Evolutionary conservation across 2,797 vertebrate genomes (phyloP), one percentile per base, ranked within the genome.

Genomic region (Acestrorhynchus altus): DNA sequence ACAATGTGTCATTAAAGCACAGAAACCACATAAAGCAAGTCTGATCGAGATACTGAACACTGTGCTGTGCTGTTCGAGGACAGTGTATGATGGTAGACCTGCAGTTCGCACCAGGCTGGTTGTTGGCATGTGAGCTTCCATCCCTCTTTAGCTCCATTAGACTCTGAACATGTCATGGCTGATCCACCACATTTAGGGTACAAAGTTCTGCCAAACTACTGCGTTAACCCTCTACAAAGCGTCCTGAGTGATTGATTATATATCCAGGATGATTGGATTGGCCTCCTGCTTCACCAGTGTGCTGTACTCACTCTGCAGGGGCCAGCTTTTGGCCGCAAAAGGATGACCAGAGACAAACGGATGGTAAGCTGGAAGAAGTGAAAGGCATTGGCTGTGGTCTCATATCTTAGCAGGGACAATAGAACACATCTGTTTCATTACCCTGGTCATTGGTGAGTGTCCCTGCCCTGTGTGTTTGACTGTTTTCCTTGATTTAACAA

Each of bases 281-380:
- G 68, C 47, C 52, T 60, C n/a, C 52, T 56, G 67, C 72, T 76
- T 51, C 67, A 22, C 81, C 81, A 66, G 74, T 54, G 83, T 64
- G 77, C 65, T 69, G 77, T 40, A 81, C 74, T 88, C 74, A 76
- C 72, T 1, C 52, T 68, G 84, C 75, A 81, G 73, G 44, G 79
- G 54, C 72, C 70, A 75, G 78, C 74, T 83, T 83, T 78, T 85
- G 75, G 69, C 75, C 80, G 79, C 80, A 84, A 81, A 80, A 59
- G 54, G 64, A 76, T 78, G 66, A 42, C 82, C 71, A 74, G 57
- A 18, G n/a, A 46, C 39, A 63, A 72, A 47, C 52, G 2, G 44
- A 74, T 72, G 80, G 40, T 16, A 56, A 0, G 0, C 72, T 87
- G 83, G 42, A 84, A 69, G 63, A 56, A 73, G 40, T 28, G 80